A percentile compares a stretch with the other conserved stretches of the same genome.
phyloP scores from a whole-genome alignment of 2,797 vertebrate genomes.

The Manis pentadactyla region DNA sequence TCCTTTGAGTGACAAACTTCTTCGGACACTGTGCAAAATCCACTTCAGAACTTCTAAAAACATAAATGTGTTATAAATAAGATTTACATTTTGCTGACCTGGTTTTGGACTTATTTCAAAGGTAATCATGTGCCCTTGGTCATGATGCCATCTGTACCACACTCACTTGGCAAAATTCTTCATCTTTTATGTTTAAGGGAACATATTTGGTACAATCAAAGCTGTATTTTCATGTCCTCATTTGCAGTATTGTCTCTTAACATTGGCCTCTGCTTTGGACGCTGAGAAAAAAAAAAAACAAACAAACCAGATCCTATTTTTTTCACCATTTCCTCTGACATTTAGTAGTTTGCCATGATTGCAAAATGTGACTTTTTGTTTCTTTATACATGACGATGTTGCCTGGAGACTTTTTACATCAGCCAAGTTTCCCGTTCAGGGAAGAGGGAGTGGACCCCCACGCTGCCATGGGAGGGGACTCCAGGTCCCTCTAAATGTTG shows the following conservation, averaged over 20 bases:
- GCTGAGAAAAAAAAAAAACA: constrained; percentile 66
- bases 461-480: rapidly evolving
- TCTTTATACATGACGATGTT: neutral
- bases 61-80: constrained; percentile 73
- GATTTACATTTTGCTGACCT: constrained; percentile 67
- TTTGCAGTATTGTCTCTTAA: constrained; percentile 74
- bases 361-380: neutral
- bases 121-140: neutral
- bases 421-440: neutral
- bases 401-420: neutral
- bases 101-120: constrained; percentile 64
- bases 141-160: constrained; percentile 13
- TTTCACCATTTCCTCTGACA: constrained; percentile 52
- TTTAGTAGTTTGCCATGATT: constrained; percentile 18
- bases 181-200: constrained; percentile 30
- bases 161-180: constrained; percentile 15
- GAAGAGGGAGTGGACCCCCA: neutral
- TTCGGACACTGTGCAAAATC: constrained; percentile 71
- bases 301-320: constrained; percentile 32
- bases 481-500: neutral
- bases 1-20: constrained; percentile 72
- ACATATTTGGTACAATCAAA: constrained; percentile 71
- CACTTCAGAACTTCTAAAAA: constrained; percentile 76
- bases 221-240: constrained; percentile 70
- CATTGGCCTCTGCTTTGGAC: constrained; percentile 64